A percentile compares a stretch with the other conserved stretches of the same genome.
phyloP scores from a whole-genome alignment of 2,113 vertebrate genomes.

The Lepus timidus region DNA sequence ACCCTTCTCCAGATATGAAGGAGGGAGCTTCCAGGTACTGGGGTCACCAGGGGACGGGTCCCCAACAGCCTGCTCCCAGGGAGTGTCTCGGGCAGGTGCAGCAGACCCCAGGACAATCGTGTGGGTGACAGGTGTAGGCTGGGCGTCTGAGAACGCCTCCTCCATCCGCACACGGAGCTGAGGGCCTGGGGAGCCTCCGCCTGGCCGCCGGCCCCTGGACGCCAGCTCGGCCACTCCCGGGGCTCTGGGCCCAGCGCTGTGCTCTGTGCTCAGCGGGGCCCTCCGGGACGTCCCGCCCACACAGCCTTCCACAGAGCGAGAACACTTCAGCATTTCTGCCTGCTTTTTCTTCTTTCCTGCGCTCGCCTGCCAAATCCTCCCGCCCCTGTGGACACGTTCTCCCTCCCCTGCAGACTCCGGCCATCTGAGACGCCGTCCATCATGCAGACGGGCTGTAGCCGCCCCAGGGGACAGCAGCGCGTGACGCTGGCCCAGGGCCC shows the following conservation, averaged over 20 bases:
- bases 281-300: background rate
- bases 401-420: background rate
- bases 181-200: rapidly evolving
- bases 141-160: background rate
- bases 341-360: no score
- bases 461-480: rapidly evolving
- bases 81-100: rapidly evolving
- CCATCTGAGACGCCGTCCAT: background rate
- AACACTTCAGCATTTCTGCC: background rate
- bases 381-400: rapidly evolving
- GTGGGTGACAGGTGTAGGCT: background rate
- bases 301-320: background rate
- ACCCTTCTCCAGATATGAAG: background rate
- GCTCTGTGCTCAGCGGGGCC: background rate
- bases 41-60: rapidly evolving
- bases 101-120: rapidly evolving
- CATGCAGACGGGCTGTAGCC: background rate
- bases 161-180: rapidly evolving
- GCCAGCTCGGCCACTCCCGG: background rate
- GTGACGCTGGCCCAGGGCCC: background rate
- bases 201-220: background rate
- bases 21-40: background rate
- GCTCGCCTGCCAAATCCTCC: background rate
- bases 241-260: background rate
- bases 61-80: no score